Evolutionary conservation across 2,888 invertebrate genomes (phyloP), one percentile per base, ranked within the genome.

Genomic region (Cheilosia urbana): DNA sequence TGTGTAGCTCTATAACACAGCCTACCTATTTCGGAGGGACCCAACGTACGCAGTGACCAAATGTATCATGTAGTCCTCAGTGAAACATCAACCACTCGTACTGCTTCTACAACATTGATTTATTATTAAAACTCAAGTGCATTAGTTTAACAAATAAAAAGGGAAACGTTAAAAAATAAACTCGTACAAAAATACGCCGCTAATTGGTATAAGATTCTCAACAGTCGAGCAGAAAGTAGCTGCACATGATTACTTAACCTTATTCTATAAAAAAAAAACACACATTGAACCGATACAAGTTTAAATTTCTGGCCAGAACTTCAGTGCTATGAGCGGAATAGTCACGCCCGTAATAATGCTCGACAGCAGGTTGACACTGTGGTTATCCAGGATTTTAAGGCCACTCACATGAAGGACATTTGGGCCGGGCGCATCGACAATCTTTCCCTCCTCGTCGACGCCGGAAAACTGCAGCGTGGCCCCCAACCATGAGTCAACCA

Each of bases 391-490:
- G 63, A 97, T 92, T 88, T 95, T 94, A 73, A 93, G 91, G 5
- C 98, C 98, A 90, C 95, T 94, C 83, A 98, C 96, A 90, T 96
- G 95, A 85, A 94, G 94, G 0, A 97, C 94, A 27, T 94, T 94
- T 81, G 93, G 93, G 62, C 95, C 96, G 2, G 96, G 95, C 63
- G 93, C 93, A 87, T 96, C 95, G 0, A 97, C 96, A 68, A 98
- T 94, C 88, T 93, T 93, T 6, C 96, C 96, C 80, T 94, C 93
- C 85, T 94, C 93, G 90, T 96, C 94, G 24, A 96, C 90, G 94
- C 97, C 98, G 88, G 97, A 97, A 91, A 95, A 98, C 92, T 98
- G 98, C 53, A 97, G 90, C 7, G 96, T 95, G 3, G 97, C 98
- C 57, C 98, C 98, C 51, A 98, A 92, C 37, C 96, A 79, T 0